Evolutionary conservation across 2,888 invertebrate genomes (phyloP), one percentile per base, ranked within the genome.

Genomic region (Ferdinandea cuprea): DNA sequence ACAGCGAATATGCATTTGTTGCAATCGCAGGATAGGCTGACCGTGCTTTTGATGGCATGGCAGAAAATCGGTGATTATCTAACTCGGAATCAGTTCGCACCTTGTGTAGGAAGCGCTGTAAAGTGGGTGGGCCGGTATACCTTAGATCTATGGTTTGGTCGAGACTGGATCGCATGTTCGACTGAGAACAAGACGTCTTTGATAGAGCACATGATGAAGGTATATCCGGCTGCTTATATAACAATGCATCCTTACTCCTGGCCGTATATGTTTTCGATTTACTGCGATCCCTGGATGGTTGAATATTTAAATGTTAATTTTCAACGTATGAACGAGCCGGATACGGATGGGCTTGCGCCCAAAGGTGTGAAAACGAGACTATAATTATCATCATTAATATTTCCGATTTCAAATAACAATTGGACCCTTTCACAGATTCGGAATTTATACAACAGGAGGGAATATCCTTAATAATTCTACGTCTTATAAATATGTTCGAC

Each of bases 401-500:
- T 42, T 0, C 8, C 9, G 19, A 7, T 0, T 11, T 25, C n/a
- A n/a, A 50, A 30, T 6, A n/a, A n/a, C n/a, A n/a, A n/a, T n/a
- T n/a, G n/a, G 8, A 15, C 25, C 46, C n/a, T 28, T 59, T 77
- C 37, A 13, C 37, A 83, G 83, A 83, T 56, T 66, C 72, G 2
- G 78, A 78, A 19, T 83, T 73, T 15, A 68, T 83, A 3, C 54
- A 86, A n/a, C 83, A 87, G n/a, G 90, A 90, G 42, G 87, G 88
- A 4, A 48, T 89, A 0, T 78, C 87, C 2, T 69, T 90, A 3
- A 86, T 89, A 2, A 66, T 89, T 1, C 50, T 90, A 19, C 88
- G 90, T 2, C 86, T 90, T 5, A 73, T 89, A 0, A 89, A 89
- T 52, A 85, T 90, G 17, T 88, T 90, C 25, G 90, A 90, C 80